phyloP scores from a whole-genome alignment of 2,113 vertebrate genomes.

The Oreocharis arfaki region DNA sequence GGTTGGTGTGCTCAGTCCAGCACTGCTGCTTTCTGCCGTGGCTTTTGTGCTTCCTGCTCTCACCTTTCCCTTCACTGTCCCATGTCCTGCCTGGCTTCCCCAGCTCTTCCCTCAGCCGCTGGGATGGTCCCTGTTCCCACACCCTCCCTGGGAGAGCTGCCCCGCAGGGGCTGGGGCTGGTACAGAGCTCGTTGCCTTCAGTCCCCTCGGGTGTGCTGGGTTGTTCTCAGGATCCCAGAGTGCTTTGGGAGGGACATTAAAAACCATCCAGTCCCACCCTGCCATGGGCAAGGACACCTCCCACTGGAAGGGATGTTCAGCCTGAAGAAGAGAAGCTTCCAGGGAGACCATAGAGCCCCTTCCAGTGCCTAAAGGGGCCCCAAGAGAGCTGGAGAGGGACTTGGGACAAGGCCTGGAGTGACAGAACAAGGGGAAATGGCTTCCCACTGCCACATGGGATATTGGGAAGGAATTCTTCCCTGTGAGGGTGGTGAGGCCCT shows the following conservation, averaged over 20 bases:
- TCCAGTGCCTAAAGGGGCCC: neutral
- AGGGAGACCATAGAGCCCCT: neutral
- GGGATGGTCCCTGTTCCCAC: neutral
- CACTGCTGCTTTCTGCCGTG: neutral
- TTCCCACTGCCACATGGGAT: neutral
- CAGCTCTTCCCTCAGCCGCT: neutral
- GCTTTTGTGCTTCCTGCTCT: neutral
- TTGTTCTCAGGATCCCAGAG: neutral
- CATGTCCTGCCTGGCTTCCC: neutral
- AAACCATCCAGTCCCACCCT: neutral
- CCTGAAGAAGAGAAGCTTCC: neutral
- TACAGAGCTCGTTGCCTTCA: accelerated
- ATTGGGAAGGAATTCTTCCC: neutral
- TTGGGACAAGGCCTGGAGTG: neutral
- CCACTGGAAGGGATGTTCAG: neutral
- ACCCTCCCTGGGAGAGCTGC: neutral
- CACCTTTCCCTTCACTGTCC: neutral
- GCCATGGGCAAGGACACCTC: neutral
- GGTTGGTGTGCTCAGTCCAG: neutral
- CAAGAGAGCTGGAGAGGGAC: neutral
- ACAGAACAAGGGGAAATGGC: neutral
- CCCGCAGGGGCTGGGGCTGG: neutral
- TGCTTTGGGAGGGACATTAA: neutral
- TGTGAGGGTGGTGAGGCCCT: accelerated
- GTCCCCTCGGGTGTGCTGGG: neutral